A percentile compares a stretch with the other conserved stretches of the same genome.
Conservation (phyloP, 2,888 invertebrate species). For the Fragum whitleyi region DNA sequence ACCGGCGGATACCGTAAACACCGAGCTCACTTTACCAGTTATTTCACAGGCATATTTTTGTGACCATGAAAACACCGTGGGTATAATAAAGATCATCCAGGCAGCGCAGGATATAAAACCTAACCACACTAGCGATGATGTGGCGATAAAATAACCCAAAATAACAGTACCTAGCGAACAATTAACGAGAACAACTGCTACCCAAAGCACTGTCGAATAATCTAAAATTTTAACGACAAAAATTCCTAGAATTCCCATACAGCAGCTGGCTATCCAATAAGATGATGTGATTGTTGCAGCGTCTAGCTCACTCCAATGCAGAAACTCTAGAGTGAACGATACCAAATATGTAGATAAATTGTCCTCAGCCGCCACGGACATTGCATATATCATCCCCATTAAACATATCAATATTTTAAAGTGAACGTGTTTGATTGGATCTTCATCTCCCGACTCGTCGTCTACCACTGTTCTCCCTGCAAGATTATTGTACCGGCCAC, state of each 20-base stretch:
- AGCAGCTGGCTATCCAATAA: slow-evolving; percentile 1
- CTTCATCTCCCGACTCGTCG: neutral
- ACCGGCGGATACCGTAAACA: neutral
- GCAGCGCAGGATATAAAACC: neutral
- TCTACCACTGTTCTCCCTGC: neutral
- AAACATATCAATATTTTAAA: neutral
- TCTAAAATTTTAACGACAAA: neutral
- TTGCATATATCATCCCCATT: neutral
- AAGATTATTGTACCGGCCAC: neutral
- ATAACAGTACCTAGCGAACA: neutral
- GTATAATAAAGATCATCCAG: neutral
- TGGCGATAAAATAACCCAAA: neutral
- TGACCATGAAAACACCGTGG: neutral
- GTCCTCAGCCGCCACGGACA: neutral
- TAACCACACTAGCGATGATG: neutral
- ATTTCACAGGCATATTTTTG: slow-evolving; percentile 8
- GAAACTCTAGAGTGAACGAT: neutral
- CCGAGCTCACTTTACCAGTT: slow-evolving; percentile 5
- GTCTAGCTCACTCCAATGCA: neutral
- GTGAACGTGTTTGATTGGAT: neutral
- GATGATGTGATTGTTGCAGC: neutral
- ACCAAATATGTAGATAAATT: neutral
- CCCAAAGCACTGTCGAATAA: neutral
- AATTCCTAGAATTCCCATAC: neutral
- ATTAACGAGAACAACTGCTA: neutral